Evolutionary conservation across 2,888 invertebrate genomes (phyloP).

Genomic region (Pterobdella sp.): DNA sequence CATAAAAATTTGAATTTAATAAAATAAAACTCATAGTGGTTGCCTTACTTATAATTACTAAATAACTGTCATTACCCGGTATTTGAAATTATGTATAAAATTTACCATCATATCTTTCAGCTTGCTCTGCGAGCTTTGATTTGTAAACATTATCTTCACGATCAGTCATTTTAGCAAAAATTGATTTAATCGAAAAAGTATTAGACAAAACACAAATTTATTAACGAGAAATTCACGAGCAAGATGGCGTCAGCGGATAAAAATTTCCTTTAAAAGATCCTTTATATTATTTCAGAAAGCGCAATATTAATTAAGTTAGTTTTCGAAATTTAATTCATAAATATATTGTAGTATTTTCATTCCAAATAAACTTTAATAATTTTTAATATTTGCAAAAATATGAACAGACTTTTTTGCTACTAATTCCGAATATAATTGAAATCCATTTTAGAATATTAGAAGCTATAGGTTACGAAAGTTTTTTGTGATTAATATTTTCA

Average conservation of each 20-base stretch:
- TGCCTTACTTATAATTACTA: background rate
- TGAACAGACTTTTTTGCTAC: no score
- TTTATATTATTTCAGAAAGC: background rate
- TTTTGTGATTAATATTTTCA: no score
- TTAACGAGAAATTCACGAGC: constrained; percentile 3
- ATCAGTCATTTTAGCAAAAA: constrained; percentile 54
- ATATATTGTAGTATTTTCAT: background rate
- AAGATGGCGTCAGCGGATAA: constrained; percentile 8
- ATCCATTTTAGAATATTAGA: no score
- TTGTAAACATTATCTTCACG: constrained; percentile 98
- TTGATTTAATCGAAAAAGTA: background rate
- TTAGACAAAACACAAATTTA: background rate
- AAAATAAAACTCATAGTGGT: background rate
- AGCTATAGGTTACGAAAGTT: no score
- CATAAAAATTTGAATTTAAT: background rate
- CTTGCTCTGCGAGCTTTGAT: constrained; percentile 97
- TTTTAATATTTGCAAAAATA: no score
- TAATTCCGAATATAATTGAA: no score
- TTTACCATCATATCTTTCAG: constrained; percentile 97
- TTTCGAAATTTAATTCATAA: no score
- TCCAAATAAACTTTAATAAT: no score
- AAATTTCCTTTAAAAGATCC: constrained; percentile 12
- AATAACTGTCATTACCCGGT: constrained; percentile 1
- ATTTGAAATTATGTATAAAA: constrained; percentile 43
- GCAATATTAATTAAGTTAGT: no score